A percentile compares a stretch with the other conserved stretches of the same genome.
Evolutionary conservation across 1,140 invertebrate genomes (phyloP).

Genomic region (Lethrus apterus): DNA sequence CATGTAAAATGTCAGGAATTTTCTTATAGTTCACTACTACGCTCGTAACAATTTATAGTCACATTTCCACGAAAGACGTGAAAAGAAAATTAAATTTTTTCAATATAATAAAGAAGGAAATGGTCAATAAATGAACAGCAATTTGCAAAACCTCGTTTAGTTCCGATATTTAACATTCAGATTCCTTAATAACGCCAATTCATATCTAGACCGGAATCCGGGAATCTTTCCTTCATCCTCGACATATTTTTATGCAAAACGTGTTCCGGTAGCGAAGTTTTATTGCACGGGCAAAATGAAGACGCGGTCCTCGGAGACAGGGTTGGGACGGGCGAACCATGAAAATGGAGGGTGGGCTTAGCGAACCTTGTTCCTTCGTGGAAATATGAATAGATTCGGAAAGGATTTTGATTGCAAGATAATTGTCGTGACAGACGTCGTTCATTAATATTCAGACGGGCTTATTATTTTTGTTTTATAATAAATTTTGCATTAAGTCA

Average conservation of each 20-base stretch:
- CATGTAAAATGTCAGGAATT: no score
- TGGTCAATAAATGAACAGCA: constrained; percentile 21
- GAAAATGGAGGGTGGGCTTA: constrained; percentile 26
- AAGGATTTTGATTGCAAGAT: constrained; percentile 36
- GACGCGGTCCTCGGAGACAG: constrained; percentile 27
- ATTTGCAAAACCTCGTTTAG: constrained; percentile 11
- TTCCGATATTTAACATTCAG: constrained; percentile 30
- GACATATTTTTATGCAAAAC: constrained; percentile 41
- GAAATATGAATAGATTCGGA: constrained; percentile 33
- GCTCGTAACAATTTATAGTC: no score
- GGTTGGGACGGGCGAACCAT: constrained; percentile 13
- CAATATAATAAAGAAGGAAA: constrained; percentile 15
- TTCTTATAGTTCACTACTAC: no score
- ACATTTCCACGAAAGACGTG: no score
- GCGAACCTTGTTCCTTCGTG: constrained; percentile 23
- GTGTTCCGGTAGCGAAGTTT: constrained; percentile 38
- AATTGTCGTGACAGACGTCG: constrained; percentile 33
- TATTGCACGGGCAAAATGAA: constrained; percentile 38
- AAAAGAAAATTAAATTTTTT: no score
- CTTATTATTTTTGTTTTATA: no score
- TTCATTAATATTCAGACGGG: constrained; percentile 35
- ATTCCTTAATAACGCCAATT: constrained; percentile 38
- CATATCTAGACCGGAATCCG: constrained; percentile 30
- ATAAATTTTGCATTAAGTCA: no score
- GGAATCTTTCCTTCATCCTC: constrained; percentile 28